Evolutionary conservation across 2,888 invertebrate species (phyloP).

Genomic region (Metopia argyrocephala): DNA sequence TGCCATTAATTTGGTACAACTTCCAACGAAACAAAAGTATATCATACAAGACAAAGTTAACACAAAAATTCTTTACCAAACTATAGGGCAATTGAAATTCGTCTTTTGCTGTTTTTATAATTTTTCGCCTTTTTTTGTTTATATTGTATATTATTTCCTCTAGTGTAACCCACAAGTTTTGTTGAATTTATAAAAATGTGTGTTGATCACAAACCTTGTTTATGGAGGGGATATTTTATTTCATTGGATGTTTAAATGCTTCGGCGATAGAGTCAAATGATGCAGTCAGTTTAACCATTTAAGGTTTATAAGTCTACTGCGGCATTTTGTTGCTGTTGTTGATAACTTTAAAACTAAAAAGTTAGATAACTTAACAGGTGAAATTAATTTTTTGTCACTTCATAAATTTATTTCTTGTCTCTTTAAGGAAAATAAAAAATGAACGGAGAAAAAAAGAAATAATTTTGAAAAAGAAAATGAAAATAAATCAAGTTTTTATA

Average conservation of each 20-base stretch:
- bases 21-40: no score
- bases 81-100: no score
- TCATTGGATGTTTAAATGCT: constrained; percentile 28
- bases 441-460: not conserved
- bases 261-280: not conserved
- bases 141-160: not conserved
- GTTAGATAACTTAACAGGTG: constrained; percentile 73
- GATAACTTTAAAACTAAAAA: constrained; percentile 51
- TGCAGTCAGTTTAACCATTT: constrained; percentile 58
- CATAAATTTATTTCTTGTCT: constrained; percentile 70
- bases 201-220: not conserved
- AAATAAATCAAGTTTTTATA: not conserved
- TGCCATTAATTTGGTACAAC: no score
- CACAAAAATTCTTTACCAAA: no score
- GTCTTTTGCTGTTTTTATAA: no score
- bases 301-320: constrained; percentile 47
- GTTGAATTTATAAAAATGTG: no score
- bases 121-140: no score
- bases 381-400: constrained; percentile 78
- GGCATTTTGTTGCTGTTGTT: constrained; percentile 4
- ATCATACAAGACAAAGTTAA: no score
- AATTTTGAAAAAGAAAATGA: not conserved
- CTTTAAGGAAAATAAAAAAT: not conserved
- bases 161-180: not conserved
- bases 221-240: not conserved